Conservation (phyloP, 2,888 invertebrate genomes). For the Germaria angustata region DNA sequence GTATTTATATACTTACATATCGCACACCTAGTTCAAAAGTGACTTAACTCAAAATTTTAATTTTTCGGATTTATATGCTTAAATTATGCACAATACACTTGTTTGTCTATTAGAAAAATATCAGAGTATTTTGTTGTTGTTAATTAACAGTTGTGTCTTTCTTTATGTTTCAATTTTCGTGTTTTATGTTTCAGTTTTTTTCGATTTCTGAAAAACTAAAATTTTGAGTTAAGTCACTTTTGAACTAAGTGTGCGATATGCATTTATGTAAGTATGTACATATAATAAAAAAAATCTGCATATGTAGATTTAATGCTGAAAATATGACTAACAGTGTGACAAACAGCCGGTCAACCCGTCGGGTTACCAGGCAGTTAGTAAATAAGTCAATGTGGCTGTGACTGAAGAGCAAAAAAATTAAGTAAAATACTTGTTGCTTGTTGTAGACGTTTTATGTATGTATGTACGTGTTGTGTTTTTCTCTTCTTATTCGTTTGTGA, state of each 20-base stretch:
- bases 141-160: no score
- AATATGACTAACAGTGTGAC: slow-evolving; percentile 58
- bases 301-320: slow-evolving; percentile 34
- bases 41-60: no score
- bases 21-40: no score
- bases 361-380: slow-evolving; percentile 27
- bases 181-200: no score
- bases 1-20: background rate
- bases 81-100: no score
- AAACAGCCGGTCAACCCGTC: slow-evolving; percentile 33
- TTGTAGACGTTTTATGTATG: slow-evolving; percentile 68
- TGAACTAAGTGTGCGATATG: no score
- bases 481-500: slow-evolving; percentile 47
- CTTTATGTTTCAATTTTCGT: no score
- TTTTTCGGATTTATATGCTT: no score
- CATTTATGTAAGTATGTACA: background rate
- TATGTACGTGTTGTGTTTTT: slow-evolving; percentile 70
- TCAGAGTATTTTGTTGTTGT: no score
- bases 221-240: no score
- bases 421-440: slow-evolving; percentile 62
- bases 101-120: no score
- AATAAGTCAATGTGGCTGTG: slow-evolving; percentile 48
- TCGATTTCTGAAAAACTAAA: no score
- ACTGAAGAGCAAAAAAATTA: slow-evolving; percentile 37
- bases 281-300: slow-evolving; percentile 33